Conservation (phyloP, 2,113 vertebrate genomes). For the Euleptes europaea region DNA sequence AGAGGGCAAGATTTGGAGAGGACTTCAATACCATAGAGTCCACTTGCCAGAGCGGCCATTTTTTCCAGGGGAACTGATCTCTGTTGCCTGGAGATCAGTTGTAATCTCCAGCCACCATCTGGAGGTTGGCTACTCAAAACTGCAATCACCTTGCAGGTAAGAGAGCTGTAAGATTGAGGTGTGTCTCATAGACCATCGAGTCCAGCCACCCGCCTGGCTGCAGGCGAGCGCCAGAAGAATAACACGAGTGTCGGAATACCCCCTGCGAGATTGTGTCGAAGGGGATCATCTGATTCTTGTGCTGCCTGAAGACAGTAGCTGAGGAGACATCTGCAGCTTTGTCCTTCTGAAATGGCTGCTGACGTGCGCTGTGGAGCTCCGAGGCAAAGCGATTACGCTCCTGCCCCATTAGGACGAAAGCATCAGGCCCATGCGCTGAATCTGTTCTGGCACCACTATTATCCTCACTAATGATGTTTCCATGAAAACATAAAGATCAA, state of each 20-base stretch:
- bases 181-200: background rate
- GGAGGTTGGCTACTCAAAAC: too few species aligned
- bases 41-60: too few species aligned
- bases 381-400: conserved; percentile 12
- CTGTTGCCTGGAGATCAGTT: too few species aligned
- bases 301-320: background rate
- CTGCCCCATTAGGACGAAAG: conserved; percentile 31
- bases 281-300: background rate
- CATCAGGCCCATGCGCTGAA: conserved; percentile 47
- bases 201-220: background rate
- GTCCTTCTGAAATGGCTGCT: conserved; percentile 25
- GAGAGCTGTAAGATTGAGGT: background rate
- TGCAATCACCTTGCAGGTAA: background rate
- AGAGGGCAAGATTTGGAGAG: too few species aligned
- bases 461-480: conserved; percentile 52
- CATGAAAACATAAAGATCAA: conserved; percentile 59
- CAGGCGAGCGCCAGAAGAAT: background rate
- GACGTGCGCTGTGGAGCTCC: background rate
- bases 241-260: background rate
- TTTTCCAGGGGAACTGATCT: too few species aligned
- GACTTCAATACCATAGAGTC: too few species aligned
- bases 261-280: background rate
- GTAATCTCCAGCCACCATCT: too few species aligned
- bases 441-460: conserved; percentile 53
- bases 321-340: background rate